Evolutionary conservation across 2,113 vertebrate species (phyloP), one percentile per base, ranked within the genome.

Genomic region (Phasianus colchicus): DNA sequence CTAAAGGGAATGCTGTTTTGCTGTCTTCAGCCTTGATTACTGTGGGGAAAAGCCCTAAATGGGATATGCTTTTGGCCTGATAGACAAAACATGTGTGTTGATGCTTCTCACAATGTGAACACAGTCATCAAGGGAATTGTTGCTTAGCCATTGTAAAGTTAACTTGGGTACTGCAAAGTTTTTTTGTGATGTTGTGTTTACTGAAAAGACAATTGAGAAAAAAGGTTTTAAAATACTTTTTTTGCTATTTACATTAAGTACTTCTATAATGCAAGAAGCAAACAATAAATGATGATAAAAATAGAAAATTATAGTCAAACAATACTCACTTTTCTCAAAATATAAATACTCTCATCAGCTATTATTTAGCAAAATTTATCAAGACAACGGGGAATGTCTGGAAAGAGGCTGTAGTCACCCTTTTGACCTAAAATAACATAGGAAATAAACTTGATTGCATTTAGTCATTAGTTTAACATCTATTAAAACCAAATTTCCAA

Each of bases 21-120:
- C 91, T 81, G 55, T 78, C 81, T 83, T 61, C 70, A 70, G 47
- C 85, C 94, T 95, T 96, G 94, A 95, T 96, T 96, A 75, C 94
- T 77, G 47, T 13, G 66, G 96, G 93, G 96, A 86, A 95, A 94
- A 96, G 81, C 64, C 93, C 85, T 89, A 88, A 60, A 65, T 42
- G 89, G 69, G 90, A 63, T 83, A 70, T 88, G 92, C 66, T 84
- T 88, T 67, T 69, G 77, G 77, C 42, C 22, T 91, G 90, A 97
- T 88, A 72, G 94, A 89, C 52, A 95, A 96, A 97, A 90, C 89
- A 93, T 50, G 55, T 96, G 93, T 88, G 81, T 67, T 24, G 64
- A 72, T 50, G 80, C 36, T 50, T 91, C 97, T 83, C 72, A 78
- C 86, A 71, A 21, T 57, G n/a, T 11, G 75, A 94, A 86, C 84